phyloP scores from a whole-genome alignment of 2,888 invertebrate genomes.

The Platycnemis pennipes region DNA sequence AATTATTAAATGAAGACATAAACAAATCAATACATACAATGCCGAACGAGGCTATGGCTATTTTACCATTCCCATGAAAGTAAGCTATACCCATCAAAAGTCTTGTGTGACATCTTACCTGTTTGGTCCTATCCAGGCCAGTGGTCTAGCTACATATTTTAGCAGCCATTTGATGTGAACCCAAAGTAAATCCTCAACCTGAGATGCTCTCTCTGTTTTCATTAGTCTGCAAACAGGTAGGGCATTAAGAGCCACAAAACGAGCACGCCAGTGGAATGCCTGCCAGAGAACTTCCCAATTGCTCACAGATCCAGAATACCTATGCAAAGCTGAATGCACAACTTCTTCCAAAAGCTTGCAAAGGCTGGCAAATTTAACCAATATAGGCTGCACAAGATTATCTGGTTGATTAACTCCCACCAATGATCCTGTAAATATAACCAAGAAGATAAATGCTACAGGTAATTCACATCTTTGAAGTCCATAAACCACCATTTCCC shows the following conservation, averaged over 20 bases:
- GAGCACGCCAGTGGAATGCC: slow-evolving; percentile 47
- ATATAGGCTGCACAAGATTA: slow-evolving; percentile 24
- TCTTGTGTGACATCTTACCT: background rate
- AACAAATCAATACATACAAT: too few species aligned
- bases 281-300: slow-evolving; percentile 53
- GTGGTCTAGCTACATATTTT: slow-evolving; percentile 45
- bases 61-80: too few species aligned
- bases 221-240: background rate
- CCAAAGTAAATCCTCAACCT: slow-evolving; percentile 55
- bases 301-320: slow-evolving; percentile 29
- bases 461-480: background rate
- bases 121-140: background rate
- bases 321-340: slow-evolving; percentile 4
- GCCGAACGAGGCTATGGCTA: too few species aligned
- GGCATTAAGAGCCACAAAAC: background rate
- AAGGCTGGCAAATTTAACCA: background rate
- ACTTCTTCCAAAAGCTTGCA: slow-evolving; percentile 28
- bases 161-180: slow-evolving; percentile 52
- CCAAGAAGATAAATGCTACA: background rate
- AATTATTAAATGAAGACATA: too few species aligned
- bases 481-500: too few species aligned
- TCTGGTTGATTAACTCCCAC: background rate
- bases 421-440: background rate
- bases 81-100: too few species aligned
- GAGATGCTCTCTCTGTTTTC: slow-evolving; percentile 21